These are phyloP conservation scores for Pseudonaja textilis DNA, from an alignment of 2,113 vertebrate genomes.

Conservation along the genomic window DNA sequence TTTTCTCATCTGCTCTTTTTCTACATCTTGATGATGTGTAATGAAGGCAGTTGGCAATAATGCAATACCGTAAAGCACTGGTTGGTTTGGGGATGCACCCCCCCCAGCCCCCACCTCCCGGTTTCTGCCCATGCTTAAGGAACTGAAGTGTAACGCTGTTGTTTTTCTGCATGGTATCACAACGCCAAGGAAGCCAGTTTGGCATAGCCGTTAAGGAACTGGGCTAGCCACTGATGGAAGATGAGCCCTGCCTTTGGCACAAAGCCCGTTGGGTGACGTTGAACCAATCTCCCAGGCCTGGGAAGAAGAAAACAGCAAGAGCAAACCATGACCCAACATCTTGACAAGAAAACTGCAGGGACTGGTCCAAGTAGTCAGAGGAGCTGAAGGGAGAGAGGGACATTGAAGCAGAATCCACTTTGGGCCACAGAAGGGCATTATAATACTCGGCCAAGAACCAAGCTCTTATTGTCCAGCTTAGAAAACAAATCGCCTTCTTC, in stretches of 20 bases:
- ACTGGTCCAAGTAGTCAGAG: background rate
- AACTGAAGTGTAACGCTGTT: background rate
- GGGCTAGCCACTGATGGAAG: background rate
- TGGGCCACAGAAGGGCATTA: background rate
- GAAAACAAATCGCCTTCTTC: slow-evolving; percentile 33
- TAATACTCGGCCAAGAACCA: background rate
- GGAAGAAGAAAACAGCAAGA: background rate
- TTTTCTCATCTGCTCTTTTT: slow-evolving; percentile 36
- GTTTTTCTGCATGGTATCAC: background rate
- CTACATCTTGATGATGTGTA: slow-evolving; percentile 25
- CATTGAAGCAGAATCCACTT: background rate
- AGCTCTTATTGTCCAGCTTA: slow-evolving; percentile 36
- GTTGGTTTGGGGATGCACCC: background rate
- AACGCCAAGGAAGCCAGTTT: too few species aligned
- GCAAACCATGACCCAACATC: background rate
- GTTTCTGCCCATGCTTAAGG: background rate
- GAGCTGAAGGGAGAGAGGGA: background rate
- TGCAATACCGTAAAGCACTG: background rate
- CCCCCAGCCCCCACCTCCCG: too few species aligned
- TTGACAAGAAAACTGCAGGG: background rate
- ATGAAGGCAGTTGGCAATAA: slow-evolving; percentile 35
- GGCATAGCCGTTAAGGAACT: background rate
- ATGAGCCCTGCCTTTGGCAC: background rate
- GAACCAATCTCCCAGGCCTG: background rate
- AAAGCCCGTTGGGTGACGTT: background rate